phyloP scores from a whole-genome alignment of 1,140 invertebrate genomes.

The Philaenus spumarius region DNA sequence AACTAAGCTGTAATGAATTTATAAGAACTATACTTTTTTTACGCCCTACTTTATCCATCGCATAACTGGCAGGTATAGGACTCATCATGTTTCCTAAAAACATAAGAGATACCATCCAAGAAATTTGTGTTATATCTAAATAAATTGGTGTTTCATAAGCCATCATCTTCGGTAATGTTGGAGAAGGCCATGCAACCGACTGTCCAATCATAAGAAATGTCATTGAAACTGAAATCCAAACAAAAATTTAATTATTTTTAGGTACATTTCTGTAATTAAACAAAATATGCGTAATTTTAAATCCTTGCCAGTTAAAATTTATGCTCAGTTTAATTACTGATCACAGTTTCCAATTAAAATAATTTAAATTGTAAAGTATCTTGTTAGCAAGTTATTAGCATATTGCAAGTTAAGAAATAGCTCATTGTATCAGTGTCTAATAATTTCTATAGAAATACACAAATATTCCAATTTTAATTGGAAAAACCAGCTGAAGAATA shows the following conservation, averaged over 20 bases:
- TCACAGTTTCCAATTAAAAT: too few relatives aligned
- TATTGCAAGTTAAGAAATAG: too few relatives aligned
- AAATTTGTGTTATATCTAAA: constrained; percentile 8
- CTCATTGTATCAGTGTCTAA: too few relatives aligned
- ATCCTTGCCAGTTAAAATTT: too few relatives aligned
- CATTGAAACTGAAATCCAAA: neutral
- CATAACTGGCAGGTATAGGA: constrained; percentile 35
- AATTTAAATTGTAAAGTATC: too few relatives aligned
- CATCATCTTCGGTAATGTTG: constrained; percentile 51
- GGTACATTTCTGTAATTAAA: too few relatives aligned
- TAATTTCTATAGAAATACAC: too few relatives aligned
- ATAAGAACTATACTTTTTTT: constrained; percentile 60
- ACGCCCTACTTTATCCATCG: constrained; percentile 68
- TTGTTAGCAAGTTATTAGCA: too few relatives aligned
- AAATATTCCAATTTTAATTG: too few relatives aligned
- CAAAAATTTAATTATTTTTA: neutral
- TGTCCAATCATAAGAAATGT: constrained; percentile 41
- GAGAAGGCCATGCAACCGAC: constrained; percentile 68
- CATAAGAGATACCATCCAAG: constrained; percentile 24
- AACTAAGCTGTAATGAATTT: constrained; percentile 33
- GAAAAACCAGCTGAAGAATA: too few relatives aligned
- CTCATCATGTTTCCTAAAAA: constrained; percentile 25
- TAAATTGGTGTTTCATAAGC: neutral
- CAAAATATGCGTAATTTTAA: too few relatives aligned
- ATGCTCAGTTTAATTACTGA: too few relatives aligned